phyloP scores from a whole-genome alignment of 2,797 vertebrate species.

The Eulemur rubriventer region DNA sequence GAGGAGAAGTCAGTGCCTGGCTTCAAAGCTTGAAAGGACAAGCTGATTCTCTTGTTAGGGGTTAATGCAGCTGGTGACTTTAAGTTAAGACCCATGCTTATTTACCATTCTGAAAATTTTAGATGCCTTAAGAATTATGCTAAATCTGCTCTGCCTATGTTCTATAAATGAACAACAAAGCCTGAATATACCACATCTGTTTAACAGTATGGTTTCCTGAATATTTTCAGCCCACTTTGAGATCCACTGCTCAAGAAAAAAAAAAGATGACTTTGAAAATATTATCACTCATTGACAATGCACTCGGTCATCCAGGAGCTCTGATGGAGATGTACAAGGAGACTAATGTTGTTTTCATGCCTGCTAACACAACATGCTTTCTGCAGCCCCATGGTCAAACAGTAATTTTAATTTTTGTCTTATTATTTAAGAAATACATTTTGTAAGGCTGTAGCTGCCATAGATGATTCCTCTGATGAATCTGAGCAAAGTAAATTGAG shows the following conservation, averaged over 20 bases:
- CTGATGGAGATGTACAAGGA: neutral
- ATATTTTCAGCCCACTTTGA: neutral
- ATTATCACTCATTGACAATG: neutral
- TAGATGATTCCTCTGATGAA: neutral
- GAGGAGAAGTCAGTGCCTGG: no score
- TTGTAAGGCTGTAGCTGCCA: neutral
- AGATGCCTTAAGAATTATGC: no score
- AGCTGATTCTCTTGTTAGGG: no score
- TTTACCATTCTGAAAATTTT: no score
- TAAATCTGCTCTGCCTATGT: no score
- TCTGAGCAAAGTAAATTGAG: neutral
- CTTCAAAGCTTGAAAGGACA: no score
- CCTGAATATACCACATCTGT: neutral
- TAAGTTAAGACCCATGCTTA: no score
- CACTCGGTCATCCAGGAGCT: neutral
- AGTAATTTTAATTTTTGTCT: neutral
- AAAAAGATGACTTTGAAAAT: neutral
- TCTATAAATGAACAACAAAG: no score
- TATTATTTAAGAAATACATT: neutral
- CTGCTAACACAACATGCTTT: neutral
- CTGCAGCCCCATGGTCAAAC: neutral
- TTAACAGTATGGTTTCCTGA: neutral
- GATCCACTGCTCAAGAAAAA: neutral
- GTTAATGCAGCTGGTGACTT: no score
- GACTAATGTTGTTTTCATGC: neutral